phyloP scores from a whole-genome alignment of 1,140 invertebrate species.

The Bacillus rossius region DNA sequence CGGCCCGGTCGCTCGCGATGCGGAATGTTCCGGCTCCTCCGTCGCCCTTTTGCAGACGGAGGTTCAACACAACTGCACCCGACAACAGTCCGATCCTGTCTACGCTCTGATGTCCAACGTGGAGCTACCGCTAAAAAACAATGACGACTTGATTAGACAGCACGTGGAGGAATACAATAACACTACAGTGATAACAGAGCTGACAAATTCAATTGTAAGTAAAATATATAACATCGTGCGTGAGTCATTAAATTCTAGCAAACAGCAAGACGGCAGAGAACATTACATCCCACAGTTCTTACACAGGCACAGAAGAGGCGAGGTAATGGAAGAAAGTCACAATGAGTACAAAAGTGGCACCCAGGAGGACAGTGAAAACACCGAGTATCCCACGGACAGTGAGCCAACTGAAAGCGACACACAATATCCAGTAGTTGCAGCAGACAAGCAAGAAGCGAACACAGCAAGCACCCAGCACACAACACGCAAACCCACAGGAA shows the following conservation, averaged over 20 bases:
- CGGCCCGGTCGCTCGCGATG: neutral
- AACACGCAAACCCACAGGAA: no score
- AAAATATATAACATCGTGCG: neutral
- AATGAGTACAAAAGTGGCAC: neutral
- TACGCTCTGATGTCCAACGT: neutral
- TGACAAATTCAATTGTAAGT: neutral
- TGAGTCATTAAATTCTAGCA: neutral
- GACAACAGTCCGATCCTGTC: neutral
- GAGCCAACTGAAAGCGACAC: neutral
- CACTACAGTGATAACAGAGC: neutral
- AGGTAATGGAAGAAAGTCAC: neutral
- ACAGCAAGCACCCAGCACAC: neutral
- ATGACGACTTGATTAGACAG: neutral
- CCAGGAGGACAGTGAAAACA: neutral
- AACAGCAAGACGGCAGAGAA: neutral
- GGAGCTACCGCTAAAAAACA: neutral
- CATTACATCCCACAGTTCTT: neutral
- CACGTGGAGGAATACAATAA: neutral
- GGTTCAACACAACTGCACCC: neutral
- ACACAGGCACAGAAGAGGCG: neutral
- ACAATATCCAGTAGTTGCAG: neutral
- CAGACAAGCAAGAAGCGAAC: neutral
- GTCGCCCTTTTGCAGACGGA: neutral
- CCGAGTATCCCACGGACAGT: neutral
- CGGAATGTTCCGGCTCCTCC: neutral